Percentiles rank a stretch among this genome's conserved stretches.
phyloP scores from a whole-genome alignment of 2,797 vertebrate species.

The Sebastes minor region DNA sequence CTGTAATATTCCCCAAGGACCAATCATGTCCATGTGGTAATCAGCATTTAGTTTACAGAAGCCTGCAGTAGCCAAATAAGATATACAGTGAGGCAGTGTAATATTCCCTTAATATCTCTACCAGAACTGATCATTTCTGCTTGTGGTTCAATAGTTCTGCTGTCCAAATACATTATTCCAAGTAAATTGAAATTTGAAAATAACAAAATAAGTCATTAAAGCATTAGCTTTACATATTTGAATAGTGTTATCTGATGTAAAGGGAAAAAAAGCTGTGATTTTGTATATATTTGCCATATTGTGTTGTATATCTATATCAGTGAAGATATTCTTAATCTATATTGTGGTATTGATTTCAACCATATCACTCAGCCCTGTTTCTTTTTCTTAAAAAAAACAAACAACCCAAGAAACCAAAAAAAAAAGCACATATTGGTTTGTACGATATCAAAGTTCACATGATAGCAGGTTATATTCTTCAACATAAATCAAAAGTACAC shows the following conservation, averaged over 20 bases:
- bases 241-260: background rate
- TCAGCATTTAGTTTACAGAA: constrained; percentile 22
- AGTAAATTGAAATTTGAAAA: background rate
- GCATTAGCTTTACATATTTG: background rate
- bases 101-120: background rate
- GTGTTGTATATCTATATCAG: background rate
- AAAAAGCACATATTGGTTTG: background rate
- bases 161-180: background rate
- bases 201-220: background rate
- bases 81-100: background rate
- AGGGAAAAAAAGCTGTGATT: background rate
- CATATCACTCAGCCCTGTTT: background rate
- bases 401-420: no score
- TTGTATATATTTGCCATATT: background rate
- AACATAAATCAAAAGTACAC: background rate
- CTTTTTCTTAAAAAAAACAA: background rate
- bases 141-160: background rate
- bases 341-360: background rate
- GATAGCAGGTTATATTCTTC: background rate
- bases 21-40: constrained; percentile 8
- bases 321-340: background rate
- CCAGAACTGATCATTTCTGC: background rate
- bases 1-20: constrained; percentile 18
- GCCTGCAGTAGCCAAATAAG: constrained; percentile 4
- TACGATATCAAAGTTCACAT: background rate